These are phyloP conservation scores for Heliconius cydno DNA, from an alignment of 2,888 invertebrate genomes.

Conservation along the genomic window DNA sequence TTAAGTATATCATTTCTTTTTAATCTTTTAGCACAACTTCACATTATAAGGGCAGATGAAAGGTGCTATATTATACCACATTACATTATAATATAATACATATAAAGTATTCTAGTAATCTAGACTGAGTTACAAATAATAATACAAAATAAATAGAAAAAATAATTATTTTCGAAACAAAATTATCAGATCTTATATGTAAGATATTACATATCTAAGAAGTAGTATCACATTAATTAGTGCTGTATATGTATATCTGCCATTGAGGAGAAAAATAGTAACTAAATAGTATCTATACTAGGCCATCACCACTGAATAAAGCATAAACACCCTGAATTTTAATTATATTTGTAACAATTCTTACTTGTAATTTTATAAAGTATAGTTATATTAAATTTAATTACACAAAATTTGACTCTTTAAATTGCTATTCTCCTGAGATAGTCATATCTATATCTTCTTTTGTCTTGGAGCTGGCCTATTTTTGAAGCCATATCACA, in stretches of 20 bases:
- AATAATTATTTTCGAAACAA: background rate
- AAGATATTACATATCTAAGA: background rate
- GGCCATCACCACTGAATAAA: constrained; percentile 3
- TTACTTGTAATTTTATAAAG: background rate
- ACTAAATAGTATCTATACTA: background rate
- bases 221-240: background rate
- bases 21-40: too few species aligned
- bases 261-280: background rate
- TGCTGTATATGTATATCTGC: background rate
- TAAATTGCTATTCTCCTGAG: constrained; percentile 63
- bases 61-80: too few species aligned
- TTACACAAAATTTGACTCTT: background rate
- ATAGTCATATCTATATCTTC: constrained; percentile 74
- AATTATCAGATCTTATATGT: background rate
- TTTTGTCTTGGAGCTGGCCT: constrained; percentile 86
- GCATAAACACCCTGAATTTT: background rate
- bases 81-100: background rate
- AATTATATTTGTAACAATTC: background rate
- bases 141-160: background rate
- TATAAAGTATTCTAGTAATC: background rate
- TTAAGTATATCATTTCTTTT: too few species aligned
- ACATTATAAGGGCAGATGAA: too few species aligned
- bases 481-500: constrained; percentile 85
- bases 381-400: background rate
- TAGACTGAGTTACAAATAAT: background rate